phyloP scores from a whole-genome alignment of 2,113 vertebrate species.

The Chaetorhynchus papuensis region DNA sequence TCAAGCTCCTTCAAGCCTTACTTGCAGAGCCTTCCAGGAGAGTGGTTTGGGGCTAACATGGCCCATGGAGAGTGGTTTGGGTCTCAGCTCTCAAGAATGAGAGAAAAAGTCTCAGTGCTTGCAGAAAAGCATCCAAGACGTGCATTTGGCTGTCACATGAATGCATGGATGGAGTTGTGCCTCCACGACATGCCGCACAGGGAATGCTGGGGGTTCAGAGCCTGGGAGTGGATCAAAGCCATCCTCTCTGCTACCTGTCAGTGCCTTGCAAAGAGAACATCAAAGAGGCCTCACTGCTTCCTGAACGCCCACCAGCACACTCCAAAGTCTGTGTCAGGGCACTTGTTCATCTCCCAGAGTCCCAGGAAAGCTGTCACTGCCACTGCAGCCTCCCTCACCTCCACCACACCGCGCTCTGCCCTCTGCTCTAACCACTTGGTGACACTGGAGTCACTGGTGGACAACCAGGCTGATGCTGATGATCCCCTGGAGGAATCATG shows the following conservation, averaged over 20 bases:
- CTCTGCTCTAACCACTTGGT: background rate
- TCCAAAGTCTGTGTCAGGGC: background rate
- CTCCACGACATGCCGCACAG: background rate
- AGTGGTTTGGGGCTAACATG: background rate
- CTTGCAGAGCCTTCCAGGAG: background rate
- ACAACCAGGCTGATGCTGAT: background rate
- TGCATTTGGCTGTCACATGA: background rate
- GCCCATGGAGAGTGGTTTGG: background rate
- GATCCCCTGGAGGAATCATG: background rate
- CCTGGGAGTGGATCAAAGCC: background rate
- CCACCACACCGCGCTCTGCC: background rate
- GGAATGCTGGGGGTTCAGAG: background rate
- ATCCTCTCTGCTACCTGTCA: background rate
- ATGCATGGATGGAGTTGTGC: rapidly evolving
- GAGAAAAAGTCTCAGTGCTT: background rate
- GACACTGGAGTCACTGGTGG: background rate
- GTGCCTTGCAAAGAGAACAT: background rate
- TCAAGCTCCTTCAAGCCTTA: background rate
- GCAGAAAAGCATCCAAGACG: background rate
- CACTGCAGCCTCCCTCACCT: background rate
- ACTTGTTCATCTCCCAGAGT: background rate
- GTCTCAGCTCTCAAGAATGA: background rate
- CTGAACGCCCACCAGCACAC: background rate
- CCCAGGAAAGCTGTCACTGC: background rate
- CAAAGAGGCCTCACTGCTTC: background rate